Percentiles rank a stretch among this genome's conserved stretches.
Conservation (phyloP, 2,797 vertebrate species). For the Anabas testudineus region DNA sequence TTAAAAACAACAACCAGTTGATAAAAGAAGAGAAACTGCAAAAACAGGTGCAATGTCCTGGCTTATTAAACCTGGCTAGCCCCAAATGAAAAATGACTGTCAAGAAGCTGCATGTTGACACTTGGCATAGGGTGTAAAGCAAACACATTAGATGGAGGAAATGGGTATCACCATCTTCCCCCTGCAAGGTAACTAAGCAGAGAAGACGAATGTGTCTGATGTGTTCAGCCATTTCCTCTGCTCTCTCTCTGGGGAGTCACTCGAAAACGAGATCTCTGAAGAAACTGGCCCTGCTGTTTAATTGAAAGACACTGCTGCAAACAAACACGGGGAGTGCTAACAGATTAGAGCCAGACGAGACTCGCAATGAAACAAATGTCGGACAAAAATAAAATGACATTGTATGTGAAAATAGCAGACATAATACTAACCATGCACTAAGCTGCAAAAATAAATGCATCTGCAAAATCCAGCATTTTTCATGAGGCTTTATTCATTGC, state of each 20-base stretch:
- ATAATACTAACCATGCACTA: background rate
- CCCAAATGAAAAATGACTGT: slow-evolving; percentile 73
- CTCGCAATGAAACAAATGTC: slow-evolving; percentile 3
- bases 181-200: slow-evolving; percentile 69
- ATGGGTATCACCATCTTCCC: slow-evolving; percentile 67
- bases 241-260: slow-evolving; percentile 60
- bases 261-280: slow-evolving; percentile 53
- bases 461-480: background rate
- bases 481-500: background rate
- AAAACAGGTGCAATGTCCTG: slow-evolving; percentile 3
- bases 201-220: slow-evolving; percentile 70
- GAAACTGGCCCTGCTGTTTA: slow-evolving; percentile 50
- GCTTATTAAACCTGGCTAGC: slow-evolving; percentile 44
- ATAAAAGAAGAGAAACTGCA: slow-evolving; percentile 26
- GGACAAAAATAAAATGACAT: background rate
- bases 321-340: slow-evolving; percentile 40
- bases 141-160: slow-evolving; percentile 75
- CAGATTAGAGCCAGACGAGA: slow-evolving; percentile 26
- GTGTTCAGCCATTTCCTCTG: slow-evolving; percentile 68
- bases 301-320: slow-evolving; percentile 61
- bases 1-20: slow-evolving; percentile 34
- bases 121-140: slow-evolving; percentile 67
- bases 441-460: background rate
- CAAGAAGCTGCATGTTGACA: slow-evolving; percentile 67
- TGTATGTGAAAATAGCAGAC: background rate